Conservation (phyloP, 2,888 invertebrate genomes). For the Elegia similella region DNA sequence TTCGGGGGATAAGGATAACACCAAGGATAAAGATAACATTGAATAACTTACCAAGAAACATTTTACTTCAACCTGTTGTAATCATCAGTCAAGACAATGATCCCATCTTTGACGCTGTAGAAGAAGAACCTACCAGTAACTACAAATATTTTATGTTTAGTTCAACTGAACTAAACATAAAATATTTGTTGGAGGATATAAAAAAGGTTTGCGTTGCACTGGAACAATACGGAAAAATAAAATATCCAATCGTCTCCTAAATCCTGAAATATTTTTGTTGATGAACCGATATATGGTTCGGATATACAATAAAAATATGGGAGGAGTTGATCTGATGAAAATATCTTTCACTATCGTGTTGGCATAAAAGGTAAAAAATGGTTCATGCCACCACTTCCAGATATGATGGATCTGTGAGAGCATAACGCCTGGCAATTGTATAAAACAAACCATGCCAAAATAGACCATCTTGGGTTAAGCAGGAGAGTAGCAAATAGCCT, state of each 20-base stretch:
- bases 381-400: background rate
- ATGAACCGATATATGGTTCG: too few species aligned
- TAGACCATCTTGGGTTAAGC: background rate
- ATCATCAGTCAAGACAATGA: constrained; percentile 27
- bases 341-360: background rate
- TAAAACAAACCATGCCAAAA: background rate
- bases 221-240: too few species aligned
- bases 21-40: too few species aligned
- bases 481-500: background rate
- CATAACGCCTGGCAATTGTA: background rate
- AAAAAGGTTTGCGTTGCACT: too few species aligned
- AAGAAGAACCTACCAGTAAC: constrained; percentile 12
- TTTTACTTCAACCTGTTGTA: constrained; percentile 30
- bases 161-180: constrained; percentile 27
- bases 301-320: too few species aligned
- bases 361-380: background rate
- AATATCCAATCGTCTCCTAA: too few species aligned
- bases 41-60: constrained; percentile 32
- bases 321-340: background rate
- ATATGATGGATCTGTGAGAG: background rate
- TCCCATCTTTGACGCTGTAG: constrained; percentile 27
- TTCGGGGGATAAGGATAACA: constrained; percentile 30
- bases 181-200: constrained; percentile 21
- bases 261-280: too few species aligned
- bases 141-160: too few species aligned